Base-by-base conservation (phyloP, 35 echinoderm and acorn worm genomes). In the Nesometra sesokonis region DNA sequence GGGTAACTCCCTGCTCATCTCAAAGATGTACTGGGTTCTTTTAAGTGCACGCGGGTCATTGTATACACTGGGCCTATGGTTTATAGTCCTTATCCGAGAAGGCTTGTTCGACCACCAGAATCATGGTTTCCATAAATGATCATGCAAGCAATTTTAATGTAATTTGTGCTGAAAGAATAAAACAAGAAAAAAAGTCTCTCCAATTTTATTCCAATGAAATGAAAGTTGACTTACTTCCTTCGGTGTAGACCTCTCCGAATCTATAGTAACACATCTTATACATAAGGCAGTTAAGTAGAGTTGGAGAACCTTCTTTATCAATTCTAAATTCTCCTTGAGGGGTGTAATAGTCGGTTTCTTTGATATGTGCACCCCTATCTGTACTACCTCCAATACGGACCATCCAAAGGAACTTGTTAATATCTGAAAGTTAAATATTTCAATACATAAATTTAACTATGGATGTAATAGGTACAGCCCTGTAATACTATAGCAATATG, bases 191-290 rank as follows among this genome's bases (percentile, higher is more conserved):
- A 76, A 78, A 80, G 32, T 3, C 19, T 32, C 86, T 81, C 36
- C 2, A 38, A n/a, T n/a, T n/a, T n/a, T n/a, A n/a, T n/a, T n/a
- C n/a, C n/a, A n/a, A n/a, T n/a, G n/a, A n/a, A n/a, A n/a, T n/a
- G n/a, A n/a, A n/a, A n/a, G n/a, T n/a, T n/a, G 31, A 86, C 92
- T 83, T 83, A 97, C 94, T 89, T 57, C 88, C 86, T 97, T 97
- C 95, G 43, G 95, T 97, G 84, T 97, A 97, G 11, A 99, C 96
- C 85, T 93, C 85, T 35, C 96, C 96, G 82, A 99, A 99, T 33
- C 96, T 90, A 83, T 99, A 99, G 83, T 99, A 97, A 36, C 96
- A 99, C 96, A 99, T 99, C 81, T 99, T 99, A 82, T 99, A 99
- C 96, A 99, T 99, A 38, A 99, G 96, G 77, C 96, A 99, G 93